Percentiles rank a stretch among this genome's conserved stretches.
Conservation (phyloP, 2,888 invertebrate genomes). For the Neoitamus cyanurus region DNA sequence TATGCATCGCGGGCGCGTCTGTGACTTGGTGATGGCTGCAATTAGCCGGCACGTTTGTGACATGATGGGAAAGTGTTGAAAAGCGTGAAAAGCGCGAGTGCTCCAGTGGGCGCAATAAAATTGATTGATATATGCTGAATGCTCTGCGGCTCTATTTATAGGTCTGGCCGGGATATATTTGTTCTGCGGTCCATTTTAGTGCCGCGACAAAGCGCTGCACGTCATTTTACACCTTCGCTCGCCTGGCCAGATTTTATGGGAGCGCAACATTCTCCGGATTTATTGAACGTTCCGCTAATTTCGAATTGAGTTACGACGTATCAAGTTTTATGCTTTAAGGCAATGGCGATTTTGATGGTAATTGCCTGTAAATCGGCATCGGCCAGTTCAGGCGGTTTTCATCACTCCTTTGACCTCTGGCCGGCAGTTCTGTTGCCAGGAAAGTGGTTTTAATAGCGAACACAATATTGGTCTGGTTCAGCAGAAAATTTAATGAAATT, state of each 20-base stretch:
- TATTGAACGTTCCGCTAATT: not conserved
- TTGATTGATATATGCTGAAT: conserved; percentile 35
- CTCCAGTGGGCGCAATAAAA: conserved; percentile 29
- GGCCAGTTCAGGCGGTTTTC: not conserved
- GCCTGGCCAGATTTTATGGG: not conserved
- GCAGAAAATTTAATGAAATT: not conserved
- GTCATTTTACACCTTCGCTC: not conserved
- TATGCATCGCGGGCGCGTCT: not conserved
- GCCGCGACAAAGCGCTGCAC: not conserved
- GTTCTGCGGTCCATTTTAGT: not conserved
- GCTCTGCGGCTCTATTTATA: conserved; percentile 1
- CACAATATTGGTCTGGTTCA: not conserved
- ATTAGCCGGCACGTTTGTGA: conserved; percentile 43
- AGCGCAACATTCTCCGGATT: not conserved
- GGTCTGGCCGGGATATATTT: not conserved
- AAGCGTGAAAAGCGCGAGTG: conserved; percentile 16
- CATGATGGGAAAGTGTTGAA: conserved; percentile 42
- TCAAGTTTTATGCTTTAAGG: conserved; percentile 3
- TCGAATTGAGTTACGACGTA: not conserved
- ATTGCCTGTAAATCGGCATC: conserved; percentile 9
- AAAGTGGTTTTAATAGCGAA: not conserved
- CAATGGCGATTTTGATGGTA: not conserved
- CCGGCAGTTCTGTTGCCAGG: not conserved
- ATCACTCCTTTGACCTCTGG: not conserved
- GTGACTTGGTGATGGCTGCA: conserved; percentile 37